Base-by-base conservation (phyloP, 1,140 invertebrate species). In the Theocolax elegans region DNA sequence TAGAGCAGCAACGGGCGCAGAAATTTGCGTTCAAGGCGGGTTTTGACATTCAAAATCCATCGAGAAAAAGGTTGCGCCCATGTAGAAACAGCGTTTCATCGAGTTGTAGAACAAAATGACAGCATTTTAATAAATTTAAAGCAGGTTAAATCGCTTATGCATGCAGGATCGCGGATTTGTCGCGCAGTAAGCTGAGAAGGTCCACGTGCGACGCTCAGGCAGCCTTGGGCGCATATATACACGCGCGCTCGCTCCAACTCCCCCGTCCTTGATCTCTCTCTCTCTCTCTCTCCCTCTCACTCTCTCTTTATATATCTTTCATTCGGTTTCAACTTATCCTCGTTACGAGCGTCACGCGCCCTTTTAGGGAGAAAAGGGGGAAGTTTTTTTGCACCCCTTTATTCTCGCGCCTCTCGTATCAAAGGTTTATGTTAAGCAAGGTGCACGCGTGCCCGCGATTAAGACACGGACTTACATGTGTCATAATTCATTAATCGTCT, bases 101-200 rank as follows among this genome's bases (percentile, higher is more conserved):
- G n/a, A n/a, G n/a, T n/a, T n/a, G n/a, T n/a, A 35, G 15, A 3
- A 40, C 19, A 75, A 81, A 80, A 82, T 83, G 81, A 84, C 79
- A 79, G 83, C 77, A 80, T 84, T 86, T 86, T 85, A 83, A 85
- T 85, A 85, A 85, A 85, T 86, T 83, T 85, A 81, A 79, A 81
- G 80, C 83, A 76, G 81, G 80, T 84, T 81, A n/a, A 83, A 86
- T 86, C 80, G 80, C 79, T 86, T 86, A 86, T 86, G 83, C 84
- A 85, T 85, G 83, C 82, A 85, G 82, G 79, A 84, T 83, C 82
- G 79, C 75, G 80, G 83, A 86, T 86, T 86, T 85, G 83, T 84
- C 83, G 80, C 44, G 84, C 74, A 75, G 80, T 85, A 85, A 84
- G 81, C 83, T 84, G 82, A 85, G 82, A 85, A 85, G 83, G 83